Base-by-base conservation (phyloP, 1,140 invertebrate species). In the Trichomalopsis sarcophagae region DNA sequence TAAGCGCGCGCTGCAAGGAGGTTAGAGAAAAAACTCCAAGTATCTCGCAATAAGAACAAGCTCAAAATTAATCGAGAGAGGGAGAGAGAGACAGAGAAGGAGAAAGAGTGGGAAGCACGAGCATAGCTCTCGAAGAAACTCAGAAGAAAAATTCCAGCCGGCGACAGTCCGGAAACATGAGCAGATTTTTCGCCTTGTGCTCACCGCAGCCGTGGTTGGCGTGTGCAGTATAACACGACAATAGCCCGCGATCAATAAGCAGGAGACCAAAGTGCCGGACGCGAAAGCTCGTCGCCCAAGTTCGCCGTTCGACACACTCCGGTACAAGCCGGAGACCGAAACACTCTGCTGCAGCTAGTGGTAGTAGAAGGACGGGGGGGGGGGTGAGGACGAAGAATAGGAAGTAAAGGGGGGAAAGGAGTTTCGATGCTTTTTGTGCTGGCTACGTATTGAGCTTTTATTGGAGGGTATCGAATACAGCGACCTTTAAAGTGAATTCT, bases 241-340 rank as follows among this genome's bases (percentile, higher is more conserved):
- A 81, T 74, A 74, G 69, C 23, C 21, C 23, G 4, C 68, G 80
- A 81, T 81, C 80, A 73, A 81, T 81, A 81, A 74, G 74, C 80
- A 81, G 69, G 55, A 77, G 13, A 81, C 30, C 79, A 23, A 81
- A 81, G 36, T 81, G 66, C 79, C 40, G 62, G 79, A 69, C 79
- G n/a, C 79, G 10, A 55, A 75, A 62, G 55, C 73, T 75, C 33
- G 73, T 71, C 69, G 69, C 55, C 55, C 69, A 71, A 71, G 69
- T 71, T 71, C 69, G 7, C 55, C 17, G 55, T 62, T 62, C 55
- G 55, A 62, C 55, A 62, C 55, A 62, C 17, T 62, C 17, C 21
- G 21, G 14, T 50, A 50, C 47, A 50, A 62, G 55, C 55, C 55
- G 55, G 3, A 62, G 21, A 62, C 17, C 55, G 55, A 62, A 62